phyloP scores from a whole-genome alignment of 1,140 invertebrate species.

The Drosophila pseudoananassae region DNA sequence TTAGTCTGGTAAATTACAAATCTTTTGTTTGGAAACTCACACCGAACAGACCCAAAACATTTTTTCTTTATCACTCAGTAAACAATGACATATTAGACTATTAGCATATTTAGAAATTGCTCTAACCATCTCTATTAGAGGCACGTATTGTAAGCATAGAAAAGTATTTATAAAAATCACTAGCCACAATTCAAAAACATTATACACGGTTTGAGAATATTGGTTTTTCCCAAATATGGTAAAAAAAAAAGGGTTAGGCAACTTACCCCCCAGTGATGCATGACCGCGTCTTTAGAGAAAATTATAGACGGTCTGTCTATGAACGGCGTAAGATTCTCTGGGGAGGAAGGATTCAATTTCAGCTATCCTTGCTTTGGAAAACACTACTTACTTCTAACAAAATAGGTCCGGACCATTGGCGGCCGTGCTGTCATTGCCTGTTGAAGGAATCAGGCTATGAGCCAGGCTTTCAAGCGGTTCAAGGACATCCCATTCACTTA shows the following conservation, averaged over 20 bases:
- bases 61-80: slow-evolving; percentile 29
- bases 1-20: slow-evolving; percentile 32
- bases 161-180: slow-evolving; percentile 10
- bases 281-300: slow-evolving; percentile 26
- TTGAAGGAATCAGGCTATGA: neutral
- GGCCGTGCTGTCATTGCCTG: neutral
- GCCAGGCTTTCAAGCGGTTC: neutral
- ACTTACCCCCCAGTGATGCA: slow-evolving; percentile 63
- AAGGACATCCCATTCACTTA: slow-evolving; percentile 1
- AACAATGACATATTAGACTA: slow-evolving; percentile 5
- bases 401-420: slow-evolving; percentile 3
- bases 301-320: slow-evolving; percentile 25
- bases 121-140: slow-evolving; percentile 38
- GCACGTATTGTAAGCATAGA: slow-evolving; percentile 31
- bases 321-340: slow-evolving; percentile 21
- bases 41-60: slow-evolving; percentile 5
- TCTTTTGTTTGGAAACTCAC: slow-evolving; percentile 10
- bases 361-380: neutral
- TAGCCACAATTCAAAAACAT: neutral
- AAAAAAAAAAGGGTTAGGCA: neutral
- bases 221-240: slow-evolving; percentile 1
- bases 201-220: neutral
- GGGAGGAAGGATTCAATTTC: neutral
- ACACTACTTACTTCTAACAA: slow-evolving; percentile 19
- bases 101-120: slow-evolving; percentile 19